Base-by-base conservation (phyloP, 2,888 invertebrate genomes). In the Synanthedon tipuliformis region DNA sequence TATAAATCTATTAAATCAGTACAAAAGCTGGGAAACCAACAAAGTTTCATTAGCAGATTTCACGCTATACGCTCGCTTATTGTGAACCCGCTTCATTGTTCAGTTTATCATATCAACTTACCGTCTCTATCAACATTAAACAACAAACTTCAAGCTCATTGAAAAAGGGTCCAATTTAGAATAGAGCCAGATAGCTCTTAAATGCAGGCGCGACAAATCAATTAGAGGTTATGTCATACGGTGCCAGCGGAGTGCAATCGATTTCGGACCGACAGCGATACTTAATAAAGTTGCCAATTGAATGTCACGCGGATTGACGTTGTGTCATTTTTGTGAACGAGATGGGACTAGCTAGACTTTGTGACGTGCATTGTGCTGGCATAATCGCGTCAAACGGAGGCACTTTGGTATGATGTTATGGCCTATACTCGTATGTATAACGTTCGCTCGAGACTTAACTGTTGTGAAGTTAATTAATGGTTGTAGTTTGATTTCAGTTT, bases 361-460 rank as follows among this genome's bases (percentile, higher is more conserved):
- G 69, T 75, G 78, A 71, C 67, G 64, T 66, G 69, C 66, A 67
- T 71, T 71, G 68, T 68, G 56, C 62, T 52, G 61, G 64, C 65
- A 68, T 77, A 74, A 78, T 73, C 69, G 71, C 69, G 66, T 75
- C 71, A 78, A 76, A 70, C 64, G 71, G 45, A 45, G 45, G 45
- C 45, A 45, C 15, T 45, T 45, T 45, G 34, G 45, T 45, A 45
- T 45, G 45, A 45, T 45, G 13, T 7, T 45, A 45, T 45, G 45
- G 45, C 13, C 15, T 45, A 15, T n/a, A 13, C 13, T 45, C 34
- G 34, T 34, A 34, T 34, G 34, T 34, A 34, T 34, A 27, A 34
- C 8, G 45, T 13, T 45, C 45, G n/a, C 13, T 45, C 7, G 13
- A 12, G 45, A 15, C n/a, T n/a, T n/a, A n/a, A n/a, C 45, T 13